Percentiles rank a stretch among this genome's conserved stretches.
phyloP scores from a whole-genome alignment of 92 coral and sea anemone species.

The Chrysogorgia sp. region DNA sequence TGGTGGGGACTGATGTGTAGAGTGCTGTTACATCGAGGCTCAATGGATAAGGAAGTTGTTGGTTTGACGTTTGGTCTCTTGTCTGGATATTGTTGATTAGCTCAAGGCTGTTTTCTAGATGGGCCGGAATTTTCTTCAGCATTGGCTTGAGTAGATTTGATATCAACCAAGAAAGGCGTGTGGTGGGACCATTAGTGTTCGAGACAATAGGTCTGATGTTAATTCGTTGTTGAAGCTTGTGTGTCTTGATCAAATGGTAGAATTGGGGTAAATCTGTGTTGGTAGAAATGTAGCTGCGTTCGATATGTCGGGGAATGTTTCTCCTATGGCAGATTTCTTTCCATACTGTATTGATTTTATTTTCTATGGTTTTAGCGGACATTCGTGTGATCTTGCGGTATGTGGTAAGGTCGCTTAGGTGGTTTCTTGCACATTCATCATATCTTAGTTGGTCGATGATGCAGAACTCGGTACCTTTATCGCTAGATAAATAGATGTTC shows the following conservation, averaged over 20 bases:
- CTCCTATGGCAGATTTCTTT: constrained; percentile 1
- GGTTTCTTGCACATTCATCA: too few species aligned
- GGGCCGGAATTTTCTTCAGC: constrained; percentile 57
- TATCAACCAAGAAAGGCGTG: constrained; percentile 40
- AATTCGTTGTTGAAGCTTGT: constrained; percentile 50
- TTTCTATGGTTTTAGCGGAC: constrained; percentile 43
- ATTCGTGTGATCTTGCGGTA: too few species aligned
- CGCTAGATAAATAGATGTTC: too few species aligned
- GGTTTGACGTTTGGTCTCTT: constrained; percentile 16
- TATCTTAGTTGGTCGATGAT: too few species aligned
- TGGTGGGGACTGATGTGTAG: too few species aligned
- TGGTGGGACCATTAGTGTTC: constrained; percentile 55
- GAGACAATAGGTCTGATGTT: constrained; percentile 61
- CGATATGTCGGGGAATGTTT: constrained; percentile 11
- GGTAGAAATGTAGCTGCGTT: constrained; percentile 15
- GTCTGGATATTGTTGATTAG: constrained; percentile 46
- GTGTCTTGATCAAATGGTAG: constrained; percentile 43
- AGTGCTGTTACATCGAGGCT: too few species aligned
- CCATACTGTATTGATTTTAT: constrained; percentile 20
- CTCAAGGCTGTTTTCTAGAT: constrained; percentile 55
- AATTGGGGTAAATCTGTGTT: constrained; percentile 33
- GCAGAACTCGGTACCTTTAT: too few species aligned
- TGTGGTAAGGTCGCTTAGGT: too few species aligned
- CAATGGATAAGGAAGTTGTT: constrained; percentile 49
- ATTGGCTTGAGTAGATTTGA: constrained; percentile 40